These are phyloP conservation scores for Galerucella pusilla DNA, from an alignment of 2,888 invertebrate species.

Conservation along the genomic window DNA sequence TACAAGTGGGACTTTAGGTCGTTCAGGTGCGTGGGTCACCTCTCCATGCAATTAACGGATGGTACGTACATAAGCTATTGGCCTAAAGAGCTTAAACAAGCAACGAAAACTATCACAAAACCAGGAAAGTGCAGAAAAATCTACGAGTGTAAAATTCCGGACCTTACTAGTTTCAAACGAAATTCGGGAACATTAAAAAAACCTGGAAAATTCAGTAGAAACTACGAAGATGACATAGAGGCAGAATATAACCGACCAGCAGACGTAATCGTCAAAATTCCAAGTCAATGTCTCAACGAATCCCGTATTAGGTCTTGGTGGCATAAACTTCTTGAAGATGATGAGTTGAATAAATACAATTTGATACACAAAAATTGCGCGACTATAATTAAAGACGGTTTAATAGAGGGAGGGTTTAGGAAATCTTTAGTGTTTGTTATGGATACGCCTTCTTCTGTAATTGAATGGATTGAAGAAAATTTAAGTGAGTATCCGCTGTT, in stretches of 20 bases:
- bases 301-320: not conserved
- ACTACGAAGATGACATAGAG: not conserved
- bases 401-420: constrained; percentile 3
- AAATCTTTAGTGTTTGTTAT: not conserved
- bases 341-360: constrained; percentile 8
- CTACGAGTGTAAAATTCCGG: not conserved
- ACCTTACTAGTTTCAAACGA: not conserved
- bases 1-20: constrained; percentile 20
- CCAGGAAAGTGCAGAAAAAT: constrained; percentile 13
- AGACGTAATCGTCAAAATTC: constrained; percentile 3
- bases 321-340: not conserved
- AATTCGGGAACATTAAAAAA: not conserved
- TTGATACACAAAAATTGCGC: constrained; percentile 15
- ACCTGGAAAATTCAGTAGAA: constrained; percentile 1
- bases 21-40: constrained; percentile 11
- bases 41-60: constrained; percentile 11
- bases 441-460: constrained; percentile 7
- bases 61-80: constrained; percentile 17
- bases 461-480: constrained; percentile 8
- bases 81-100: constrained; percentile 3
- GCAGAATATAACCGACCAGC: constrained; percentile 1
- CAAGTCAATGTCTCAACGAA: constrained; percentile 6
- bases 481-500: not conserved
- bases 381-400: constrained; percentile 5
- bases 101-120: constrained; percentile 1